Evolutionary conservation across 2,888 invertebrate species (phyloP).

Genomic region (Tuberolachnus salignus): DNA sequence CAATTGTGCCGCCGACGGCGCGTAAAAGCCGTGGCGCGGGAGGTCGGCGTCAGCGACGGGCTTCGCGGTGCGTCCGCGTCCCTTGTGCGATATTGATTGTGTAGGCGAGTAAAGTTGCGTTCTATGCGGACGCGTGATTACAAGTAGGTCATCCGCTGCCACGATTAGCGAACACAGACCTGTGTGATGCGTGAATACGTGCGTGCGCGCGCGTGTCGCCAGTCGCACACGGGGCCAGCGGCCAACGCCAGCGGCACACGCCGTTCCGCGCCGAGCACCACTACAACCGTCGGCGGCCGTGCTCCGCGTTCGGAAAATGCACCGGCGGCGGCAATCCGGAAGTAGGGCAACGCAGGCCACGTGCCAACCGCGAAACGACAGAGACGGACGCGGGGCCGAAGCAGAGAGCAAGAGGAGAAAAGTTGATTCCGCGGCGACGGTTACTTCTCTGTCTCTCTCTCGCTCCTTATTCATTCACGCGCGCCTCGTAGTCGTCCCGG

Average conservation of each 20-base stretch:
- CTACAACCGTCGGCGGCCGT: not conserved
- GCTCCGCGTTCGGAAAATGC: constrained; percentile 34
- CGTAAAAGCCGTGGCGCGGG: constrained; percentile 1
- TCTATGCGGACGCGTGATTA: constrained; percentile 42
- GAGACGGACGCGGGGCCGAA: not conserved
- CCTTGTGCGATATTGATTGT: constrained; percentile 53
- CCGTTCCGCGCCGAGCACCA: not conserved
- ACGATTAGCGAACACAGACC: constrained; percentile 36
- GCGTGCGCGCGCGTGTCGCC: constrained; percentile 28
- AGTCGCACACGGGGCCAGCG: not conserved
- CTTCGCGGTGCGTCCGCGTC: constrained; percentile 36
- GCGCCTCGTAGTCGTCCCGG: too few species aligned
- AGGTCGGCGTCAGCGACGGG: constrained; percentile 4
- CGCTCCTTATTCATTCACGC: too few species aligned
- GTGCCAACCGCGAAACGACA: constrained; percentile 28
- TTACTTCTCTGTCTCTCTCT: too few species aligned
- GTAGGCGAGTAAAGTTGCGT: constrained; percentile 53
- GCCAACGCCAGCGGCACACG: constrained; percentile 15
- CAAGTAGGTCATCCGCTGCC: constrained; percentile 51
- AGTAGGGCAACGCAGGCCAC: constrained; percentile 51
- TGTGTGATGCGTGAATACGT: constrained; percentile 23
- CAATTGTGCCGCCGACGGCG: not conserved
- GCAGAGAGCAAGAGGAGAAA: not conserved
- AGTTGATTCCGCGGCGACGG: too few species aligned
- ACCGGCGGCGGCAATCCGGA: constrained; percentile 45